Conservation (phyloP, 2,888 invertebrate genomes). For the Dione juno region DNA sequence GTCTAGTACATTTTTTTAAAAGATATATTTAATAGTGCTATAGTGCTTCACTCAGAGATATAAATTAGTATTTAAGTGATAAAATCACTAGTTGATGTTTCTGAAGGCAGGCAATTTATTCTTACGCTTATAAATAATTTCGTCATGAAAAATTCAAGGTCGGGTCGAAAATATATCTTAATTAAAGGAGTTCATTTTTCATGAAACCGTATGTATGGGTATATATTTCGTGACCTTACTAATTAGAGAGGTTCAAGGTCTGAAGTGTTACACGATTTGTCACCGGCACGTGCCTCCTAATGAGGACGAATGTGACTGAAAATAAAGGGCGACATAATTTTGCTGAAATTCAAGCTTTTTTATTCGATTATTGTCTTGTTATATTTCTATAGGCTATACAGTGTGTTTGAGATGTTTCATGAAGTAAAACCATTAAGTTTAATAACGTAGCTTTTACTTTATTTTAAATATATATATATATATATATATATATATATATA, state of each 20-base stretch:
- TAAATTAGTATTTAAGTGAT: neutral
- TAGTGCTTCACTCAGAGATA: no score
- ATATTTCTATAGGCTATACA: no score
- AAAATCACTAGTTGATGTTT: neutral
- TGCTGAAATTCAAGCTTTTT: neutral
- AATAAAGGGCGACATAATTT: neutral
- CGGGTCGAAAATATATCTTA: neutral
- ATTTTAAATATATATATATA: no score
- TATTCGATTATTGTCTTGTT: neutral
- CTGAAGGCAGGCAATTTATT: neutral
- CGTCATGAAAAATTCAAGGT: neutral
- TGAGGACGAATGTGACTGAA: neutral
- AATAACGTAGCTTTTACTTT: no score
- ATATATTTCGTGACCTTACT: conserved; percentile 4
- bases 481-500: no score
- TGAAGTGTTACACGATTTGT: conserved; percentile 14
- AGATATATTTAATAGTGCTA: no score
- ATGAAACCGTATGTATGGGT: neutral
- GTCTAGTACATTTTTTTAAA: no score
- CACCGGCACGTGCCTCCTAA: conserved; percentile 3
- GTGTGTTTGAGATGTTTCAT: no score
- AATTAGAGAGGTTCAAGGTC: conserved; percentile 14
- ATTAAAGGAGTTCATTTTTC: conserved; percentile 8
- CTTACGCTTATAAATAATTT: neutral
- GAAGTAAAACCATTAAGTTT: no score